Evolutionary conservation across 2,888 invertebrate genomes (phyloP).

Genomic region (Entomobrya multifasciata): DNA sequence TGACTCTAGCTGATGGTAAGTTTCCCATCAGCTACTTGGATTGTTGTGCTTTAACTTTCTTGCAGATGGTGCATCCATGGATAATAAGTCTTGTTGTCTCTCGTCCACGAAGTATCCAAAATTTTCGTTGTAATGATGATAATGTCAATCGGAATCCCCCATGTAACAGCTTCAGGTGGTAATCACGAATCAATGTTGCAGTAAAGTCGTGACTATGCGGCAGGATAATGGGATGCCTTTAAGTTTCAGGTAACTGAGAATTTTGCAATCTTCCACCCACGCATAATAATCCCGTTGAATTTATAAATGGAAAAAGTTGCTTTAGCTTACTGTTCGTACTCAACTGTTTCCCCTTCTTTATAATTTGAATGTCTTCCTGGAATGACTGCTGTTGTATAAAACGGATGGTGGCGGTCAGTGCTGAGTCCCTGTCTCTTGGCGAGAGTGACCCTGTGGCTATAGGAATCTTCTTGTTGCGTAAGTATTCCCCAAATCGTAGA

Average conservation of each 20-base stretch:
- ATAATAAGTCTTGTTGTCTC: not conserved
- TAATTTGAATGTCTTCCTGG: not conserved
- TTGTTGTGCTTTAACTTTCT: not conserved
- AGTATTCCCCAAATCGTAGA: not conserved
- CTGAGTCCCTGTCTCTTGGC: not conserved
- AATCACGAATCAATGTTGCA: not conserved
- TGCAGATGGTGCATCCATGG: slow-evolving; percentile 22
- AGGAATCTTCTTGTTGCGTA: not conserved
- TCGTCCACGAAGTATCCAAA: slow-evolving; percentile 40
- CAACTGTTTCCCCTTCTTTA: not conserved
- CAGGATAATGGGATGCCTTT: slow-evolving; percentile 27
- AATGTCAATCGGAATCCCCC: slow-evolving; percentile 12
- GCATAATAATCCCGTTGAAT: slow-evolving; percentile 68
- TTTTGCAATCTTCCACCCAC: slow-evolving; percentile 79
- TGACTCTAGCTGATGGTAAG: not conserved
- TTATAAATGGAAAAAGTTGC: not conserved
- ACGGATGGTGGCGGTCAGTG: not conserved
- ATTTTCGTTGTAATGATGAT: not conserved
- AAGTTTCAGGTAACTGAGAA: slow-evolving; percentile 75
- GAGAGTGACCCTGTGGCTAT: not conserved
- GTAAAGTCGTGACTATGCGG: not conserved
- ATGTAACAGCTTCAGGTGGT: slow-evolving; percentile 5
- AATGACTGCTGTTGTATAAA: slow-evolving; percentile 9
- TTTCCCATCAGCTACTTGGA: slow-evolving; percentile 12
- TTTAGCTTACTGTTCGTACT: not conserved